Conservation (phyloP, 1,140 invertebrate genomes). For the Drusus annulatus region DNA sequence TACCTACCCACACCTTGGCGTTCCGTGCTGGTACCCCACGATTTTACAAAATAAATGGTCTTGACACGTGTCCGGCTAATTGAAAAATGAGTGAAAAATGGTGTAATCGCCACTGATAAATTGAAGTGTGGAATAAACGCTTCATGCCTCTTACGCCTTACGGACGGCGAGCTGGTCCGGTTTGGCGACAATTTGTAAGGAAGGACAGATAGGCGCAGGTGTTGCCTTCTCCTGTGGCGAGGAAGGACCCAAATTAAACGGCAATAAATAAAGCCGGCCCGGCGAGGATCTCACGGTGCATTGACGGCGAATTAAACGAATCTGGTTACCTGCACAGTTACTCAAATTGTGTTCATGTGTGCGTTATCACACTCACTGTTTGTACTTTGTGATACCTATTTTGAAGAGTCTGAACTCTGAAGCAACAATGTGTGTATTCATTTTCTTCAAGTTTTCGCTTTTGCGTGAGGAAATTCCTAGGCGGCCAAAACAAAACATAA, state of each 20-base stretch:
- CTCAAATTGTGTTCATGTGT: neutral
- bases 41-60: too few relatives aligned
- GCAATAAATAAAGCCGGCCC: constrained; percentile 35
- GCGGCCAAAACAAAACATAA: too few relatives aligned
- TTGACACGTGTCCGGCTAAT: too few relatives aligned
- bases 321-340: neutral
- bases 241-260: constrained; percentile 30
- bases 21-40: too few relatives aligned
- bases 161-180: neutral
- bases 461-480: too few relatives aligned
- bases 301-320: constrained; percentile 37
- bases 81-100: neutral
- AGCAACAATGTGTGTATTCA: too few relatives aligned
- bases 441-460: too few relatives aligned
- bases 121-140: too few relatives aligned
- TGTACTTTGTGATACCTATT: too few relatives aligned
- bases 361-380: neutral
- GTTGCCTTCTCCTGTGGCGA: neutral
- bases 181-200: neutral
- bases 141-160: too few relatives aligned
- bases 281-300: constrained; percentile 10
- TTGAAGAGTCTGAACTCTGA: too few relatives aligned
- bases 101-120: neutral
- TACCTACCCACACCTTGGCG: too few relatives aligned
- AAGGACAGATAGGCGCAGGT: neutral